Evolutionary conservation across 2,888 invertebrate species (phyloP), one percentile per base, ranked within the genome.

Genomic region (Meandrusa payeni): DNA sequence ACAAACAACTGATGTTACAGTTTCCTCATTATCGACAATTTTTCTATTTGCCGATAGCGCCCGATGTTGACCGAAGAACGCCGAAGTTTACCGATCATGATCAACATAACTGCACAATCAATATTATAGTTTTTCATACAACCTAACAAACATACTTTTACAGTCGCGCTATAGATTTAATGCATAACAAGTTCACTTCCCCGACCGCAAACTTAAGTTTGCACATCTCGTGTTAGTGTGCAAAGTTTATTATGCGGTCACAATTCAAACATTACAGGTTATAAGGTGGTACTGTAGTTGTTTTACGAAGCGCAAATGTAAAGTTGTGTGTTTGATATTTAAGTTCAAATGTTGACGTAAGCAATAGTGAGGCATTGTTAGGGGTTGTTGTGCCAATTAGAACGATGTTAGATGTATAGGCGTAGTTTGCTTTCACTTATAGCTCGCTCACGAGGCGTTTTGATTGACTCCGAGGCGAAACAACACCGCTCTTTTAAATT

Each of bases 11-110:
- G 48, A 24, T 48, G 59, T 48, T 61, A 59, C 56, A 59, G 58
- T 61, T 62, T 46, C 36, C 37, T 23, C 46, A 58, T 62, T 62
- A 62, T 32, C 59, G 54, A 49, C 55, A 56, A 55, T 57, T 46
- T 9, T 1, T 17, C 2, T 46, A 47, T 52, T 51, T 56, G 28
- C 39, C 42, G 46, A 48, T 41, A 23, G 24, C 34, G 32, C 7
- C 50, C 52, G 51, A 51, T 44, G 46, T 47, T 48, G 46, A 36
- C 38, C 48, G 47, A 47, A 5, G 5, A 36, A 34, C 17, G 10
- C 43, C 45, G 44, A 44, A 38, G 47, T 55, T 51, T 41, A 36
- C 46, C 43, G 48, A 47, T 44, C 46, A 51, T 43, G 47, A 52
- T 49, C 48, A 48, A 49, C 44, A 32, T 45, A 45, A 45, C 29